Conservation (phyloP, 2,888 invertebrate species). For the Azorinus chamasolen region DNA sequence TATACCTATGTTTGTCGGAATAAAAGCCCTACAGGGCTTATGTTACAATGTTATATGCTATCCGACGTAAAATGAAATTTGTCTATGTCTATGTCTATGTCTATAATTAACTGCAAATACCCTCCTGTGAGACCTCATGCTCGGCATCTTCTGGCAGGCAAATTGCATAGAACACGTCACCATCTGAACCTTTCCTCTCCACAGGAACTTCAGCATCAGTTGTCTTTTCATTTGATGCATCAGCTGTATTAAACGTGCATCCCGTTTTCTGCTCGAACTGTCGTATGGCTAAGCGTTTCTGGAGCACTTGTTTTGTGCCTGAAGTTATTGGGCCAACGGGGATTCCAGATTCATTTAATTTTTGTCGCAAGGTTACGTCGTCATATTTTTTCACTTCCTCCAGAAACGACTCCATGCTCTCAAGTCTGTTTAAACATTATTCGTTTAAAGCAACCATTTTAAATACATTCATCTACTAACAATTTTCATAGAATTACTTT, state of each 20-base stretch:
- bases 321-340: conserved; percentile 75
- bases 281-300: conserved; percentile 69
- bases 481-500: background rate
- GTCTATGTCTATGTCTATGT: no score
- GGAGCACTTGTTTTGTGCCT: conserved; percentile 67
- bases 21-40: no score
- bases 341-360: conserved; percentile 68
- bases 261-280: conserved; percentile 55
- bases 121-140: conserved; percentile 21
- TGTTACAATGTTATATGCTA: no score
- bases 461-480: background rate
- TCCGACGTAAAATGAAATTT: no score
- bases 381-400: conserved; percentile 64
- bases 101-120: no score
- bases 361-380: conserved; percentile 63
- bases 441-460: no score
- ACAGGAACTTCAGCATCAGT: background rate
- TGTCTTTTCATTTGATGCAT: background rate
- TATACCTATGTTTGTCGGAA: no score
- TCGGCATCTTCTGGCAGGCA: conserved; percentile 47
- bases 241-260: conserved; percentile 10
- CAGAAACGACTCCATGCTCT: conserved; percentile 72
- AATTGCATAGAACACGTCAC: conserved; percentile 52
- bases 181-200: background rate
- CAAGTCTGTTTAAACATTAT: no score